These are phyloP conservation scores for Sebastes hubbsi DNA, from an alignment of 2,797 vertebrate genomes.

Conservation along the genomic window DNA sequence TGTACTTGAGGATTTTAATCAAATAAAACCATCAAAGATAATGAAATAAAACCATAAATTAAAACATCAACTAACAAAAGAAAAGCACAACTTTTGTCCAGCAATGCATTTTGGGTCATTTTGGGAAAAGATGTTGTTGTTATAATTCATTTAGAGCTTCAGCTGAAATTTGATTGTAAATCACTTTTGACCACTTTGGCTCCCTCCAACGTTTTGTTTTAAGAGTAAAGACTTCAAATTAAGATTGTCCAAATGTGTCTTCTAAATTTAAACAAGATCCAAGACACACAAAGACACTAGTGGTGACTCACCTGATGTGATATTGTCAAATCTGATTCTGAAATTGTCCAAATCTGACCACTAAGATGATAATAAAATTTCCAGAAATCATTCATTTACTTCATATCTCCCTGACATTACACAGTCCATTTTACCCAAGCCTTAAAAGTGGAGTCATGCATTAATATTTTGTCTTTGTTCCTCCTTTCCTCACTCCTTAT, in stretches of 20 bases:
- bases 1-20: not conserved
- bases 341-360: too few relatives aligned
- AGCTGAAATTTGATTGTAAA: not conserved
- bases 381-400: not conserved
- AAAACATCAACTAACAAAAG: not conserved
- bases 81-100: not conserved
- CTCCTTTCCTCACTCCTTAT: not conserved
- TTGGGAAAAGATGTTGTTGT: not conserved
- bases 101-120: not conserved
- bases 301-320: too few relatives aligned
- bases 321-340: too few relatives aligned
- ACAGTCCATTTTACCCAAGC: not conserved
- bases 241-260: not conserved
- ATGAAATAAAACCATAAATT: not conserved
- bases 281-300: too few relatives aligned
- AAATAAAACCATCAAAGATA: not conserved
- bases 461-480: not conserved
- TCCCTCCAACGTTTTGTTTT: too few relatives aligned
- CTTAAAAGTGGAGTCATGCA: not conserved
- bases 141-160: not conserved
- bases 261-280: not conserved
- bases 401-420: not conserved
- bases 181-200: not conserved
- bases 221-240: not conserved
- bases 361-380: too few relatives aligned